A percentile compares a stretch with the other conserved stretches of the same genome.
These are phyloP conservation scores for Spinus pinus DNA, from an alignment of 2,797 vertebrate genomes.

Conservation along the genomic window DNA sequence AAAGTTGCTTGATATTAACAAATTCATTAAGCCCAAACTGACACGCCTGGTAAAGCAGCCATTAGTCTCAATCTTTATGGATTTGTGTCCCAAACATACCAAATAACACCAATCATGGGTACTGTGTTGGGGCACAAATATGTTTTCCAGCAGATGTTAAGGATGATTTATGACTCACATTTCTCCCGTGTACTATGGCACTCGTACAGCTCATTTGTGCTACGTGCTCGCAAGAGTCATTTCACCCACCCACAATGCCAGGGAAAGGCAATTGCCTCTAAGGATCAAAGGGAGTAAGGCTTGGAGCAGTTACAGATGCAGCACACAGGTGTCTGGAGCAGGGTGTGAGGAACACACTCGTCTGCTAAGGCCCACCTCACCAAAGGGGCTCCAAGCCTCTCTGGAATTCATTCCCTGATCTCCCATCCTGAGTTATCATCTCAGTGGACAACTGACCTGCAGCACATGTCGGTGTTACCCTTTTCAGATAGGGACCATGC, in stretches of 20 bases:
- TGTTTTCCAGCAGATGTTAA: constrained; percentile 19
- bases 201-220: constrained; percentile 16
- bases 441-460: fast-evolving
- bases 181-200: constrained; percentile 38
- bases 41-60: background rate
- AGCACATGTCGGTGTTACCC: fast-evolving
- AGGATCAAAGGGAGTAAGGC: background rate
- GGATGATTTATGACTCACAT: constrained; percentile 56
- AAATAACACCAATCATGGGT: background rate
- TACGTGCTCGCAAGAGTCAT: constrained; percentile 1
- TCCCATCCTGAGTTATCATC: background rate
- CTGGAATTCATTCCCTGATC: background rate
- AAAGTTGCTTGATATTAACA: constrained; percentile 42
- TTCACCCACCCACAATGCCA: background rate
- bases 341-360: background rate
- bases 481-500: background rate
- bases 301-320: background rate
- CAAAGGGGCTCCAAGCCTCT: background rate
- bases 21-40: constrained; percentile 44
- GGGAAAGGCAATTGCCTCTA: background rate
- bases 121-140: background rate
- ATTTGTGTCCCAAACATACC: background rate
- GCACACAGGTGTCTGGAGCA: background rate
- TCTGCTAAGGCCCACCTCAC: background rate
- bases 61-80: background rate